These are phyloP conservation scores for Emydura subglobosa DNA, from an alignment of 2,113 vertebrate genomes.

Conservation along the genomic window DNA sequence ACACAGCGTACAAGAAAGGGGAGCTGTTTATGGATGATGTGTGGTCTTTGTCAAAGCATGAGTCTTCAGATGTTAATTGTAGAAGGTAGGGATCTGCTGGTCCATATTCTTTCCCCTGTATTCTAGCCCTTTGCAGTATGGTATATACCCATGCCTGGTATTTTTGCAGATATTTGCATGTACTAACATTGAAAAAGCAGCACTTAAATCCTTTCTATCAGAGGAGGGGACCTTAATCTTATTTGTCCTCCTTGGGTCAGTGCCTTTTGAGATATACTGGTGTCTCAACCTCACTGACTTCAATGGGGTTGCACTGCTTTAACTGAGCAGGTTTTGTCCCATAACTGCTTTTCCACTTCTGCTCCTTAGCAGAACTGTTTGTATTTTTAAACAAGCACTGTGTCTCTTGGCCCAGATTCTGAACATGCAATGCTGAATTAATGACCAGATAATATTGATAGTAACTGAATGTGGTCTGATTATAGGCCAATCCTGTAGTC, in stretches of 20 bases:
- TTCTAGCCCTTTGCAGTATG: neutral
- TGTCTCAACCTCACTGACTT: neutral
- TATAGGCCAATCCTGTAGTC: neutral
- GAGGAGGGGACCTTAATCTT: neutral
- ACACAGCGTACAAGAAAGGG: constrained; percentile 85
- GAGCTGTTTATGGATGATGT: constrained; percentile 89
- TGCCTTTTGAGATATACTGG: rapidly evolving
- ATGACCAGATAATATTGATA: neutral
- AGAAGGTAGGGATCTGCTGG: constrained; percentile 82
- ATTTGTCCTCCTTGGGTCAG: neutral
- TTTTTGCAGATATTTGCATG: neutral
- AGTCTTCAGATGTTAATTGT: constrained; percentile 89
- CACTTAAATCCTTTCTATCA: neutral
- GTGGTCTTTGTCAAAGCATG: constrained; percentile 88
- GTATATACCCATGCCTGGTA: rapidly evolving
- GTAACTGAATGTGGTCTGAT: neutral
- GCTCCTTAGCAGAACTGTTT: neutral
- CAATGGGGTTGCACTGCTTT: neutral
- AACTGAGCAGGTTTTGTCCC: neutral
- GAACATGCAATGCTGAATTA: neutral
- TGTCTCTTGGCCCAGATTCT: neutral
- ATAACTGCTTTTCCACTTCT: neutral
- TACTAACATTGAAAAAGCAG: constrained; percentile 11
- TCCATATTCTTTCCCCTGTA: neutral
- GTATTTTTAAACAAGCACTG: neutral